A percentile compares a stretch with the other conserved stretches of the same genome.
Evolutionary conservation across 1,140 invertebrate species (phyloP).

Genomic region (Monomorium pharaonis): DNA sequence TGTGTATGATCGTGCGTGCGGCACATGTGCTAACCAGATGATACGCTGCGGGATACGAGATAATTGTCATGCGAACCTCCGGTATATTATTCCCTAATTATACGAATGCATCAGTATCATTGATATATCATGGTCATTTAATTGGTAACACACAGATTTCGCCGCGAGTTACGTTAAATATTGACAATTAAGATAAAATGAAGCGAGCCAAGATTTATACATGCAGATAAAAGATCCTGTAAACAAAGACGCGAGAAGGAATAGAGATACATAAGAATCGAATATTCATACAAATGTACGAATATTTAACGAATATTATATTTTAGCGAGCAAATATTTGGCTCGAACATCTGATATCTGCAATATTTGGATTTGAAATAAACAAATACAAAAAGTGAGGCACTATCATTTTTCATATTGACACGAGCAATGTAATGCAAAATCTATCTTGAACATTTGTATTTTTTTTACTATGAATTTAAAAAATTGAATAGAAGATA

Average conservation of each 20-base stretch:
- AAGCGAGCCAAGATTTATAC: background rate
- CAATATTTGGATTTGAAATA: background rate
- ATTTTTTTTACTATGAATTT: background rate
- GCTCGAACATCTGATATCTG: background rate
- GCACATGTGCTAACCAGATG: slow-evolving; percentile 42
- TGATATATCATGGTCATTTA: background rate
- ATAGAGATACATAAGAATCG: no score
- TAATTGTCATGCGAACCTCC: slow-evolving; percentile 31
- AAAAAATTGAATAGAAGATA: background rate
- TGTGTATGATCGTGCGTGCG: background rate
- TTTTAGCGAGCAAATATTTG: background rate
- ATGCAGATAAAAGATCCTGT: background rate
- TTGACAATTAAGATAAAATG: background rate
- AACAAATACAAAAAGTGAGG: background rate
- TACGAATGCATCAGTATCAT: background rate
- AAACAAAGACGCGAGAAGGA: background rate
- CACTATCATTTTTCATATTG: background rate
- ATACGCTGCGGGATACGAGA: slow-evolving; percentile 40
- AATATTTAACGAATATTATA: background rate
- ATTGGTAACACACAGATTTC: background rate
- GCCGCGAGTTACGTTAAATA: background rate
- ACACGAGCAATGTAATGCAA: background rate
- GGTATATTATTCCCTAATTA: slow-evolving; percentile 42
- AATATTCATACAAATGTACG: background rate
- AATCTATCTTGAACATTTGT: background rate